These are phyloP conservation scores for Myathropa florea DNA, from an alignment of 2,888 invertebrate genomes.

Conservation along the genomic window DNA sequence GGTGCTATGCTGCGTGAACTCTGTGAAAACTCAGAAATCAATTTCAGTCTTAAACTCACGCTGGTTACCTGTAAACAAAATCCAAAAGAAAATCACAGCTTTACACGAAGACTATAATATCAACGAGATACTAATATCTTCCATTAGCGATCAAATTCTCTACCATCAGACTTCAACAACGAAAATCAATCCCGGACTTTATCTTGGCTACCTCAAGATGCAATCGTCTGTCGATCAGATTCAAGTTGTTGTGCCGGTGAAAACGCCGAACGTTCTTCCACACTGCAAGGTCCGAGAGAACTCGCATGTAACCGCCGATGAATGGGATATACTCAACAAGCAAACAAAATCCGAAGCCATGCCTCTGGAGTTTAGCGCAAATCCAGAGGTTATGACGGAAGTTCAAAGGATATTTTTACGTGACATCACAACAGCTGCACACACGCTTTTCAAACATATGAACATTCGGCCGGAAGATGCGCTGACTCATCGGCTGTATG, in stretches of 20 bases:
- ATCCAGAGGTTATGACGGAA: slow-evolving; percentile 84
- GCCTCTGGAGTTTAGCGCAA: slow-evolving; percentile 77
- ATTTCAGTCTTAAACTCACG: slow-evolving; percentile 94
- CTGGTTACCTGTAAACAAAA: slow-evolving; percentile 94
- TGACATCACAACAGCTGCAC: slow-evolving; percentile 87
- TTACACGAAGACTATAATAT: slow-evolving; percentile 89
- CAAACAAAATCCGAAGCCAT: slow-evolving; percentile 70
- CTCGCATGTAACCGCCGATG: slow-evolving; percentile 97
- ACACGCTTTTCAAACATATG: slow-evolving; percentile 90
- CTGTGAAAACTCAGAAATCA: slow-evolving; percentile 85
- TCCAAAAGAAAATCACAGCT: slow-evolving; percentile 89
- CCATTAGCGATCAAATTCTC: slow-evolving; percentile 89
- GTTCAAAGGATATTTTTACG: slow-evolving; percentile 91
- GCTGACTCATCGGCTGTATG: slow-evolving; percentile 90
- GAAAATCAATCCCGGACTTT: slow-evolving; percentile 92
- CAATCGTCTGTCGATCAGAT: slow-evolving; percentile 97
- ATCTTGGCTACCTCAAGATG: slow-evolving; percentile 97
- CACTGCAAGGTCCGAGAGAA: slow-evolving; percentile 96
- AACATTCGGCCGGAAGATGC: slow-evolving; percentile 88
- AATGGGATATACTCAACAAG: slow-evolving; percentile 94
- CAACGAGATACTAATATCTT: slow-evolving; percentile 91
- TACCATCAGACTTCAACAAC: slow-evolving; percentile 88
- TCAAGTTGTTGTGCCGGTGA: slow-evolving; percentile 94
- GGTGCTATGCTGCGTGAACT: slow-evolving; percentile 92
- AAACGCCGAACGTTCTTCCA: slow-evolving; percentile 96